Evolutionary conservation across 2,888 invertebrate genomes (phyloP).

Genomic region (Horisme vitalbata): DNA sequence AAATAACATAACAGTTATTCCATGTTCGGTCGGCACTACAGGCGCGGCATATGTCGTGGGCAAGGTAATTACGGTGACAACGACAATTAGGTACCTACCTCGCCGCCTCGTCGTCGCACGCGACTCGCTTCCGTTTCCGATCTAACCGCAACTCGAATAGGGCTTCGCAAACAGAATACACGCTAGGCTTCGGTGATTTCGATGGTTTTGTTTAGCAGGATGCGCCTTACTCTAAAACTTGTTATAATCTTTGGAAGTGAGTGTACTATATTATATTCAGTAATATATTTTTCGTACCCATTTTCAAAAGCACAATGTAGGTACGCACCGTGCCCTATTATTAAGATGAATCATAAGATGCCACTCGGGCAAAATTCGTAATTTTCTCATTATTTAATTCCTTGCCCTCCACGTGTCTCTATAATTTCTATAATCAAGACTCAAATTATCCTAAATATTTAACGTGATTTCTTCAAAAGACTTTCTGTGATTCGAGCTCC

Average conservation of each 20-base stretch:
- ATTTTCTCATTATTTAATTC: too few species aligned
- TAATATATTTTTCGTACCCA: too few species aligned
- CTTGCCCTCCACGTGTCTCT: too few species aligned
- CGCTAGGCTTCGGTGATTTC: conserved; percentile 3
- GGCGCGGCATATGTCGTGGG: conserved; percentile 54
- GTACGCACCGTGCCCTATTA: too few species aligned
- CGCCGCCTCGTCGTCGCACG: conserved; percentile 48
- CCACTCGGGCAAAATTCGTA: too few species aligned
- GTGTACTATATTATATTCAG: too few species aligned
- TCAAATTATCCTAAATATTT: conserved; percentile 4
- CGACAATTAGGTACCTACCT: conserved; percentile 55
- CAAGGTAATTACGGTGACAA: conserved; percentile 62
- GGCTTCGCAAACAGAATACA: conserved; percentile 29
- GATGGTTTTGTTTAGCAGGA: conserved; percentile 4
- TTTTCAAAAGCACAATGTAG: too few species aligned
- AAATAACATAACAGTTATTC: conserved; percentile 46
- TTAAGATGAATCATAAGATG: too few species aligned
- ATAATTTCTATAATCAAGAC: background rate
- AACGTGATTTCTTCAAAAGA: conserved; percentile 7
- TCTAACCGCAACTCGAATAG: conserved; percentile 55
- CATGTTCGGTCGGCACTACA: conserved; percentile 26
- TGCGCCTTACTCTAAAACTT: background rate
- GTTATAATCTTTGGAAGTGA: background rate
- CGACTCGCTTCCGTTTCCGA: conserved; percentile 75
- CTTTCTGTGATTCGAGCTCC: background rate